Evolutionary conservation across 2,113 vertebrate genomes (phyloP).

Genomic region (Natator depressus): DNA sequence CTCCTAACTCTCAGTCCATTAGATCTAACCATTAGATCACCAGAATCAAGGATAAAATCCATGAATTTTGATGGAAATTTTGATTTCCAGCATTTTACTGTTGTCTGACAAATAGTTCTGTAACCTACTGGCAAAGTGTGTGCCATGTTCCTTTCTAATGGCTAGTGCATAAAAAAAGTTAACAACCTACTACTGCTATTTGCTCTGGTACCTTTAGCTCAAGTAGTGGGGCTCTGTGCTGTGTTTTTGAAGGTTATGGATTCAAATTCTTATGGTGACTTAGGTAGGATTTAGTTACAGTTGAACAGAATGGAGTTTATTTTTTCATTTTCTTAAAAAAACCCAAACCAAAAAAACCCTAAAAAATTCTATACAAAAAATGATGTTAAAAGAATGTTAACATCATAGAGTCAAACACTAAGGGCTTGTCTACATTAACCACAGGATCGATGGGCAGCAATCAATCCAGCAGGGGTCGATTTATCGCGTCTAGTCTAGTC

Average conservation of each 20-base stretch:
- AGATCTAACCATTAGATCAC: not conserved
- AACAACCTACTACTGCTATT: not conserved
- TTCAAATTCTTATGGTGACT: not conserved
- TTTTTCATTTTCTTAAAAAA: not conserved
- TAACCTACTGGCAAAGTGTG: not conserved
- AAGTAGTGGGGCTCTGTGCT: not conserved
- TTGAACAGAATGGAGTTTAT: not conserved
- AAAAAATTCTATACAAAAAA: not conserved
- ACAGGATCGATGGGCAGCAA: too few relatives aligned
- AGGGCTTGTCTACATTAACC: too few relatives aligned
- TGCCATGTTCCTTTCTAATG: not conserved
- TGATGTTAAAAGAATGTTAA: rapidly evolving
- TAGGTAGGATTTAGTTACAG: not conserved
- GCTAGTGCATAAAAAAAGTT: not conserved
- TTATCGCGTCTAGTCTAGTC: too few relatives aligned
- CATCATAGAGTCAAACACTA: not conserved
- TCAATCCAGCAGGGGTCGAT: too few relatives aligned
- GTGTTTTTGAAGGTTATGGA: not conserved
- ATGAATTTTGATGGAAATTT: not conserved
- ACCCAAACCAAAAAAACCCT: not conserved
- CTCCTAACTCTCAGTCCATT: not conserved
- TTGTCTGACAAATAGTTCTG: not conserved
- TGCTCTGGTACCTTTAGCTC: not conserved
- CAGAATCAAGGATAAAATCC: not conserved
- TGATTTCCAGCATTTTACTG: not conserved